Base-by-base conservation (phyloP, 2,888 invertebrate genomes). In the Nephrocerus scutellatus region DNA sequence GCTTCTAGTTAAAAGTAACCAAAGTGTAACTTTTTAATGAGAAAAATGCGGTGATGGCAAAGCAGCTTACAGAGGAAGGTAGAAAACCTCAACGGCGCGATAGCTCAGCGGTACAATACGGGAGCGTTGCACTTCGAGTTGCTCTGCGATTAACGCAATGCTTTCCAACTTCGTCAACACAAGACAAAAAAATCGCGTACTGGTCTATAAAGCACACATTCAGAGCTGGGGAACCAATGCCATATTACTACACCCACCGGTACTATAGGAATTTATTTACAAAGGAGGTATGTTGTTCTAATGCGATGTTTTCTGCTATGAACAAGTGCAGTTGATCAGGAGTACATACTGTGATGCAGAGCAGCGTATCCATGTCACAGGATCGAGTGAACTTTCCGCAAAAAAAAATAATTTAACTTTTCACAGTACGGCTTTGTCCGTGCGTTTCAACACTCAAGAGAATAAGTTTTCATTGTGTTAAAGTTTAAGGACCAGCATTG, bases 21-120 rank as follows among this genome's bases (percentile, higher is more conserved):
- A n/a, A n/a, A 41, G 43, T 42, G 46, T 46, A 44, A 46, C 46
- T 48, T 48, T 48, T 48, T 48, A 48, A 48, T 48, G 44, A 46
- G 37, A 43, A 43, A 48, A 44, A 44, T 48, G 48, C 40, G 48
- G 46, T 41, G 37, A 23, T 24, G 30, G 41, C 32, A 39, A 33
- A 37, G 39, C 43, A 36, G 39, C 39, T 41, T 46, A 46, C 37
- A 39, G 35, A 13, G 38, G 41, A 40, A 45, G 44, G 30, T 41
- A 46, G n/a, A n/a, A n/a, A n/a, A n/a, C n/a, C n/a, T n/a, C n/a
- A 41, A 46, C 28, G 26, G 6, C 25, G 29, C 9, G 15, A 32
- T 30, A 30, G 38, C 30, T 29, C 20, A 39, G 21, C 22, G 26
- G 30, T 38, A 30, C 30, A n/a, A n/a, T n/a, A 7, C 10, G 31